Evolutionary conservation across 2,888 invertebrate genomes (phyloP).

Genomic region (Suillia variegata): DNA sequence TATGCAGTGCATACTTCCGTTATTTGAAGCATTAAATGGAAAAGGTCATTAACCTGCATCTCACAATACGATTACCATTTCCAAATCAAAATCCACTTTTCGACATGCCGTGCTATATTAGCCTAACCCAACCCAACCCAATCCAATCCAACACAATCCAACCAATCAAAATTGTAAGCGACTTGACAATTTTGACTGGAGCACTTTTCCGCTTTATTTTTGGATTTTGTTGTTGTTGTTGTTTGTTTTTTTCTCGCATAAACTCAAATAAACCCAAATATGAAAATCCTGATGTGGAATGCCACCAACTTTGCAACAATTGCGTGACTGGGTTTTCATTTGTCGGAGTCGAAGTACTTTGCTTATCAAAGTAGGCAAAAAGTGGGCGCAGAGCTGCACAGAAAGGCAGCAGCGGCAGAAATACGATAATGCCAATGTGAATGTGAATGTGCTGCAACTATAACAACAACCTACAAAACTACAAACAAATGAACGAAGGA

Average conservation of each 20-base stretch:
- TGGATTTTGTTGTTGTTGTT: no score
- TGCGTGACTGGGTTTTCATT: constrained; percentile 22
- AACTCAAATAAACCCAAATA: constrained; percentile 21
- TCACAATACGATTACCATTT: no score
- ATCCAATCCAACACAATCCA: no score
- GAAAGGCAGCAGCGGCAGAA: no score
- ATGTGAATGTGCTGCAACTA: constrained; percentile 44
- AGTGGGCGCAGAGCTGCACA: neutral
- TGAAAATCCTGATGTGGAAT: constrained; percentile 2
- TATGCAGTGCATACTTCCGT: no score
- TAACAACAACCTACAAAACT: constrained; percentile 55
- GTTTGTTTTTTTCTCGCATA: constrained; percentile 9
- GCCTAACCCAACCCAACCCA: no score
- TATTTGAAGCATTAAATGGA: no score
- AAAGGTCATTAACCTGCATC: no score
- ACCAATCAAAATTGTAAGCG: constrained; percentile 1
- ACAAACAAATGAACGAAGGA: constrained; percentile 24
- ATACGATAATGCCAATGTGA: no score
- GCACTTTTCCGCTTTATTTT: no score
- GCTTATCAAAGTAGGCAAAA: constrained; percentile 12
- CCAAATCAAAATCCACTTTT: no score
- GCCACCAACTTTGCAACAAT: constrained; percentile 8
- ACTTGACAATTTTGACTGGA: constrained; percentile 20
- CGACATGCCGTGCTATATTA: no score
- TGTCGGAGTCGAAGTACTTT: neutral